Base-by-base conservation (phyloP, 2,888 invertebrate species). In the Scelioninae gen. 1 region DNA sequence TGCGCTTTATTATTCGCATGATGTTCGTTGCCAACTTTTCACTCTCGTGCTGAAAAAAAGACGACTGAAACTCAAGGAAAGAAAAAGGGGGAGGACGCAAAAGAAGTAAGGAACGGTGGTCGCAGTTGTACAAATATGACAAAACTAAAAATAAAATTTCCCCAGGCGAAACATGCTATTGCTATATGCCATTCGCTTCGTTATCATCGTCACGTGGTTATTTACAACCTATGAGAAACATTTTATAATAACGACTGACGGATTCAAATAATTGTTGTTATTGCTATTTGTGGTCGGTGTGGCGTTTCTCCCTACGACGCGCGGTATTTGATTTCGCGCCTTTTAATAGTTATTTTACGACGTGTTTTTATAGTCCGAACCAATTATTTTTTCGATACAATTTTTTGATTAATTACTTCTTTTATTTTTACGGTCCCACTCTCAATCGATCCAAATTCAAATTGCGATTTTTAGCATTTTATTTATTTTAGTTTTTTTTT, bases 1-100 rank as follows among this genome's bases (percentile, higher is more conserved):
- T 55, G 62, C 68, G 60, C 60, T 75, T 74, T 75, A 75, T 71
- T 58, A 71, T 71, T 55, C 60, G 40, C 71, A 60, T 60, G 60
- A 71, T 40, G 71, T 60, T 60, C 31, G 49, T 60, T 40, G 51
- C 10, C 47, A 38, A 51, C 51, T 49, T 71, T 71, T 58, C 58
- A 29, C 29, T 60, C 60, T 15, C 11, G 51, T 4, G 38, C 16
- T 40, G 16, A 56, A 56, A 40, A 40, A 10, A 55, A 55, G 10
- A 38, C 7, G 40, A 11, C 23, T 3, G 11, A 68, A 68, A 68
- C 15, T 38, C 15, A 34, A 1, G n/a, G 16, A 10, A 40, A 51
- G 5, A 32, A 40, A 47, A 53, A 13, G 5, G 6, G 34, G n/a
- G n/a, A n/a, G n/a, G n/a, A n/a, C n/a, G n/a, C n/a, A n/a, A n/a